Percentiles rank a stretch among this genome's conserved stretches.
phyloP scores from a whole-genome alignment of 2,113 vertebrate genomes.

The Hyperopisus bebe region DNA sequence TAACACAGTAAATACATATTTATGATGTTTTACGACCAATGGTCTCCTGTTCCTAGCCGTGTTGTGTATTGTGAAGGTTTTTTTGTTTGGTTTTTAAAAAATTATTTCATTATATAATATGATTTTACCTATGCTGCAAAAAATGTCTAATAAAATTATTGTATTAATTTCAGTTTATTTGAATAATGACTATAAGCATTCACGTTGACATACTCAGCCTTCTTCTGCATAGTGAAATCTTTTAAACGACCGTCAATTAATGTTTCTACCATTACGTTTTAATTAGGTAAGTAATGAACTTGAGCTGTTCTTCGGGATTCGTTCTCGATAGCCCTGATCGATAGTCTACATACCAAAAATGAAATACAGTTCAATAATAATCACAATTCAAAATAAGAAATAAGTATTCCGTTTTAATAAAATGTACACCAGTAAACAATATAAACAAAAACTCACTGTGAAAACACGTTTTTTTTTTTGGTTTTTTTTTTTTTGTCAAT shows the following conservation, averaged over 20 bases:
- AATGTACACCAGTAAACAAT: background rate
- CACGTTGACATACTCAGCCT: background rate
- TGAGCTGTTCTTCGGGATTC: background rate
- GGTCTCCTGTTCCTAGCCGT: background rate
- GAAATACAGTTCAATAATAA: background rate
- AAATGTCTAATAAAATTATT: background rate
- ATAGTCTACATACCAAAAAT: background rate
- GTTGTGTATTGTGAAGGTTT: background rate
- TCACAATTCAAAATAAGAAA: background rate
- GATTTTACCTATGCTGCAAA: background rate
- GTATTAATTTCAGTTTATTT: background rate
- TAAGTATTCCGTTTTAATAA: background rate
- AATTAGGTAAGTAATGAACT: background rate
- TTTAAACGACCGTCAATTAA: background rate
- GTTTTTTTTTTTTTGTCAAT: background rate
- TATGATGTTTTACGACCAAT: background rate
- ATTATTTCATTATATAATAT: background rate
- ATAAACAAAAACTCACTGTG: background rate
- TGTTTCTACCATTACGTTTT: background rate
- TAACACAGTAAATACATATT: background rate
- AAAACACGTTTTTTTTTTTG: background rate
- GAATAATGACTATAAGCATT: background rate
- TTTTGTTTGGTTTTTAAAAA: background rate
- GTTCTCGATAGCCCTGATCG: background rate
- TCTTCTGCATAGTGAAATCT: background rate